Evolutionary conservation across 2,888 invertebrate species (phyloP).

Genomic region (Napeogenes inachia): DNA sequence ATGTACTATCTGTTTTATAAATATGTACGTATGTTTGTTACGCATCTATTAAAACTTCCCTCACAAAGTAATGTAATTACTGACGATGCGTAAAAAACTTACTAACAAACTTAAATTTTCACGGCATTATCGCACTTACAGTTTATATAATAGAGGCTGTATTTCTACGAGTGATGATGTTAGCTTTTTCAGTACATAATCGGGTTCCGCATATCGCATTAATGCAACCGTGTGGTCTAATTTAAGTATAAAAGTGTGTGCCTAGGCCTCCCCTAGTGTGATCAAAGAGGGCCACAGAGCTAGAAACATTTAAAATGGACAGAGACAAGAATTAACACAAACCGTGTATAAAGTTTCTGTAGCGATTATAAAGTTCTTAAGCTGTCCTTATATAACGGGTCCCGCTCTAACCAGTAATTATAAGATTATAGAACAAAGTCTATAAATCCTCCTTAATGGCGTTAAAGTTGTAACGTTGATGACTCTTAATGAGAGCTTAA

Average conservation of each 20-base stretch:
- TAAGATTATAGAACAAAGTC: too few relatives aligned
- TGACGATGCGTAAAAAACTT: conserved; percentile 17
- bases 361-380: neutral
- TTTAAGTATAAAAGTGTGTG: conserved; percentile 57
- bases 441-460: too few relatives aligned
- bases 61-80: conserved; percentile 19
- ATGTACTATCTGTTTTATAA: neutral
- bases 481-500: too few relatives aligned
- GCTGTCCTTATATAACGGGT: neutral
- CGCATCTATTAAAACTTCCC: conserved; percentile 22
- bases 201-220: conserved; percentile 38
- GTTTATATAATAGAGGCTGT: neutral
- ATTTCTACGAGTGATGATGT: conserved; percentile 23
- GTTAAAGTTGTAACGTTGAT: too few relatives aligned
- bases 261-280: conserved; percentile 44
- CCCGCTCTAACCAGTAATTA: too few relatives aligned
- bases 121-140: conserved; percentile 1
- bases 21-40: conserved; percentile 11
- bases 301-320: conserved; percentile 15
- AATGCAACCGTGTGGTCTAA: conserved; percentile 58
- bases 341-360: neutral
- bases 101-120: conserved; percentile 2
- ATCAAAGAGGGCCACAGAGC: conserved; percentile 41
- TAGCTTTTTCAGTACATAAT: conserved; percentile 31
- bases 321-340: neutral